phyloP scores from a whole-genome alignment of 2,797 vertebrate species.

The Acrossocheilus wenchowensis region DNA sequence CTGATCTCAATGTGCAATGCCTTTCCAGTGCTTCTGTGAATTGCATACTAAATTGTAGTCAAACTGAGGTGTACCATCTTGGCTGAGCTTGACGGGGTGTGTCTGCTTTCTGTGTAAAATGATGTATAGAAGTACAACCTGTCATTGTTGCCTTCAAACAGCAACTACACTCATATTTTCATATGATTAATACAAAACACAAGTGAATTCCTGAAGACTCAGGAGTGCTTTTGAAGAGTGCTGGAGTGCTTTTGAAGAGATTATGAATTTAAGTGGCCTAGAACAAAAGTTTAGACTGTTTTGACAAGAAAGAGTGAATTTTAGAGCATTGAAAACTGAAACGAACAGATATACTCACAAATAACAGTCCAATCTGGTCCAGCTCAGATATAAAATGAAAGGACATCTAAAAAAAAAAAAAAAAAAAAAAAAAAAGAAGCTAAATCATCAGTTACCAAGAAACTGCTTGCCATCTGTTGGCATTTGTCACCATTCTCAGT shows the following conservation, averaged over 20 bases:
- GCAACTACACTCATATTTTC: conserved; percentile 45
- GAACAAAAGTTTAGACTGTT: not conserved
- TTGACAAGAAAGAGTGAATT: not conserved
- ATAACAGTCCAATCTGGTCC: not conserved
- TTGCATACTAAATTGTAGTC: conserved; percentile 12
- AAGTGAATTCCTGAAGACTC: conserved; percentile 12
- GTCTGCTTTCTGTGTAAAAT: conserved; percentile 25
- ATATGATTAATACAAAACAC: not conserved
- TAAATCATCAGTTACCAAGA: not conserved
- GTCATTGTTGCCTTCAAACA: conserved; percentile 31
- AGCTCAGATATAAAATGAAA: not conserved
- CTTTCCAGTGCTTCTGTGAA: conserved; percentile 46
- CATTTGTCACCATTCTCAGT: not conserved
- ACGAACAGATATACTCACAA: conserved; percentile 1
- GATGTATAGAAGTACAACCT: conserved; percentile 9
- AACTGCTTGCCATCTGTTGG: not conserved
- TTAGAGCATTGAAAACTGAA: not conserved
- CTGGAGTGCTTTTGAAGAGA: conserved; percentile 20
- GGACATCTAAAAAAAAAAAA: not conserved
- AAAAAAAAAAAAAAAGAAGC: not conserved
- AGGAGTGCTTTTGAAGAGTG: conserved; percentile 18
- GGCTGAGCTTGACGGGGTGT: conserved; percentile 39
- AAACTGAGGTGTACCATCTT: conserved; percentile 11
- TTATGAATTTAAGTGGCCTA: conserved; percentile 39
- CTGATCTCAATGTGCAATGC: conserved; percentile 34